Percentiles rank a stretch among this genome's conserved stretches.
Evolutionary conservation across 2,113 vertebrate species (phyloP).

Genomic region (Istiophorus platypterus): DNA sequence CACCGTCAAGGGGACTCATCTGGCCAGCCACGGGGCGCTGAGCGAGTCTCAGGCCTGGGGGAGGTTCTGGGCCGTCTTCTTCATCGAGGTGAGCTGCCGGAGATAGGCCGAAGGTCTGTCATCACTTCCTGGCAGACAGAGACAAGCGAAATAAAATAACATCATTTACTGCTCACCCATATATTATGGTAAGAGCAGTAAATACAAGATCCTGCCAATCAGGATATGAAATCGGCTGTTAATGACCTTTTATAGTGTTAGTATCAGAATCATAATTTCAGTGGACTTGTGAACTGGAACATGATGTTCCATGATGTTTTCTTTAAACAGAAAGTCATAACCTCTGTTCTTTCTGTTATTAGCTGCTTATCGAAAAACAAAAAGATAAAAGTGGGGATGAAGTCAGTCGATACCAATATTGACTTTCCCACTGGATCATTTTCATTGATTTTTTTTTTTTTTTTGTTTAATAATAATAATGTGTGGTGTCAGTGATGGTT

Average conservation of each 20-base stretch:
- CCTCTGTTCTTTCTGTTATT: background rate
- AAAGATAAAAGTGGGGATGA: background rate
- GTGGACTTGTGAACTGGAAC: background rate
- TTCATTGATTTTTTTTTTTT: background rate
- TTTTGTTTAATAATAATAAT: too few species aligned
- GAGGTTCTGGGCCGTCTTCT: constrained; percentile 91
- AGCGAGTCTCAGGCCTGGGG: constrained; percentile 87
- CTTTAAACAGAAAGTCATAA: background rate
- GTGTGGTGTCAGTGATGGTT: background rate
- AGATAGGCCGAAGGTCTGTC: background rate
- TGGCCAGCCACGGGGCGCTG: constrained; percentile 91
- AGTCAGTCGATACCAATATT: background rate
- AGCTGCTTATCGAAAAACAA: background rate
- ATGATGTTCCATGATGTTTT: too few species aligned
- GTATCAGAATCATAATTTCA: background rate
- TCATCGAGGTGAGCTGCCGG: constrained; percentile 89
- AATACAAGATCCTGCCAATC: background rate
- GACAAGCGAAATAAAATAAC: too few species aligned
- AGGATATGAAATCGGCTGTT: background rate
- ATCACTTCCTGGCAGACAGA: too few species aligned
- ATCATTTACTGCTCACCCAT: background rate
- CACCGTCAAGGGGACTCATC: constrained; percentile 91
- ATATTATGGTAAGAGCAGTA: background rate
- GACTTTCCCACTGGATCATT: background rate
- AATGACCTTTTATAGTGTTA: too few species aligned